A percentile compares a stretch with the other conserved stretches of the same genome.
These are phyloP conservation scores for Oryctes rhinoceros DNA, from an alignment of 1,140 invertebrate species.

Conservation along the genomic window DNA sequence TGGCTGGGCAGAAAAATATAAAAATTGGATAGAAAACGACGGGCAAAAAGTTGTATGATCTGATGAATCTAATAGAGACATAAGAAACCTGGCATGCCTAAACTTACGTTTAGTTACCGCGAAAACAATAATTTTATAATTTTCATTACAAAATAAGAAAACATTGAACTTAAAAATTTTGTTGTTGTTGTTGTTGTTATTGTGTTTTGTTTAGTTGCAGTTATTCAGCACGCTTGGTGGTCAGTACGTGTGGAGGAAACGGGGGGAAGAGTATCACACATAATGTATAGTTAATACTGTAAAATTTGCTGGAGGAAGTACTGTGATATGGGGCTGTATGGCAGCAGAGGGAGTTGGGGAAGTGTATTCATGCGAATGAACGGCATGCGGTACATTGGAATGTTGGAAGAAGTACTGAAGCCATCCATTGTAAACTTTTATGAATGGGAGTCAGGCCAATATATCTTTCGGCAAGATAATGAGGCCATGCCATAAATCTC, in stretches of 20 bases:
- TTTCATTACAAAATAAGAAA: neutral
- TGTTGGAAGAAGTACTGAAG: too few relatives aligned
- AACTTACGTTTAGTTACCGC: neutral
- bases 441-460: too few relatives aligned
- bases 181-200: too few relatives aligned
- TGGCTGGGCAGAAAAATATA: neutral
- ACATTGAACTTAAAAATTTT: neutral
- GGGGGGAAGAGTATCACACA: neutral
- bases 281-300: neutral
- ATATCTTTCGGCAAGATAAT: too few relatives aligned
- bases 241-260: neutral
- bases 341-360: neutral
- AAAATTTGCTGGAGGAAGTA: neutral
- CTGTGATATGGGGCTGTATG: neutral
- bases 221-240: neutral
- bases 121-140: neutral
- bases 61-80: constrained; percentile 6
- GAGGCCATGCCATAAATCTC: too few relatives aligned
- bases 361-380: too few relatives aligned
- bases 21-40: neutral
- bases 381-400: too few relatives aligned
- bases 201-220: neutral
- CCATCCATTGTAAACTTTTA: too few relatives aligned
- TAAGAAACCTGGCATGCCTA: neutral
- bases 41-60: neutral